Evolutionary conservation across 1,140 invertebrate genomes (phyloP).

Genomic region (Euwallacea similis): DNA sequence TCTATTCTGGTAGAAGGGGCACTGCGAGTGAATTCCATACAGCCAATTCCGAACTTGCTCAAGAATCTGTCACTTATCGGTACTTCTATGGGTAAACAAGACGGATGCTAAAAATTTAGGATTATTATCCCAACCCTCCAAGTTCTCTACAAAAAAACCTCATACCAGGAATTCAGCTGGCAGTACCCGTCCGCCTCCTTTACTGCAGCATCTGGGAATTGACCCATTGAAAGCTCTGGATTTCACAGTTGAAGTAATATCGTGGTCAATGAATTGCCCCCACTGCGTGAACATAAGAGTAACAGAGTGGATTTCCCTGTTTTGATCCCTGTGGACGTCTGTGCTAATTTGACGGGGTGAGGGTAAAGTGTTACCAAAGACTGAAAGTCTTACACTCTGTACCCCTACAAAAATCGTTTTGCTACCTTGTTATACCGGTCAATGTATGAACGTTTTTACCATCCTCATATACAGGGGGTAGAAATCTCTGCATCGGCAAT

Average conservation of each 20-base stretch:
- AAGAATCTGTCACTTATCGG: slow-evolving; percentile 73
- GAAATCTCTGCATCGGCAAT: slow-evolving; percentile 78
- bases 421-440: too few relatives aligned
- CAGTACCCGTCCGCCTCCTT: slow-evolving; percentile 63
- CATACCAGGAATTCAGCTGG: slow-evolving; percentile 65
- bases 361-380: slow-evolving; percentile 57
- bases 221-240: slow-evolving; percentile 77
- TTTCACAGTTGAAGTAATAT: slow-evolving; percentile 70
- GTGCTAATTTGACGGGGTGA: slow-evolving; percentile 69
- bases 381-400: slow-evolving; percentile 55
- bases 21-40: slow-evolving; percentile 74
- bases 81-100: slow-evolving; percentile 80
- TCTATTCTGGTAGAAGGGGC: slow-evolving; percentile 69
- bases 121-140: neutral
- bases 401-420: slow-evolving; percentile 38
- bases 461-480: slow-evolving; percentile 81
- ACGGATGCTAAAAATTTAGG: slow-evolving; percentile 65
- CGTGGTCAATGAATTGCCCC: slow-evolving; percentile 84
- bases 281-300: slow-evolving; percentile 85
- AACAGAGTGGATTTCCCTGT: slow-evolving; percentile 60
- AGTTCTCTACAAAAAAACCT: neutral
- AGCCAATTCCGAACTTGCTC: slow-evolving; percentile 67
- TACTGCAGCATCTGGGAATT: slow-evolving; percentile 76
- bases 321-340: slow-evolving; percentile 64
- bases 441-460: slow-evolving; percentile 54